Evolutionary conservation across 2,888 invertebrate species (phyloP).

Genomic region (Aphodius granarius): DNA sequence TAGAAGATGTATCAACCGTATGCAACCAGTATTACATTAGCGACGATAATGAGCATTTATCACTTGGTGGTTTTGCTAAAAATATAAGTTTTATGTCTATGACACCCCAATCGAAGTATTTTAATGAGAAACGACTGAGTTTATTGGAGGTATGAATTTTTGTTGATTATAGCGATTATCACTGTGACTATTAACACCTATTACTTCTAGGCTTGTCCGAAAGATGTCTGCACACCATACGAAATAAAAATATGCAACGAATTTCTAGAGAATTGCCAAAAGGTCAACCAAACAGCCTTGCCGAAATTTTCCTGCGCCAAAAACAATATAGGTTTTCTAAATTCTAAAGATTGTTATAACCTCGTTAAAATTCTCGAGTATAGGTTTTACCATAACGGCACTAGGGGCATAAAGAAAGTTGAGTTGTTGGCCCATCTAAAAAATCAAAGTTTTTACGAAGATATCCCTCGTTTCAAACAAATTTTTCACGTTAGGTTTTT

Average conservation of each 20-base stretch:
- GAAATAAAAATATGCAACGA: constrained; percentile 44
- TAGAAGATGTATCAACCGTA: constrained; percentile 51
- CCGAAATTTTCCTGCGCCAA: constrained; percentile 26
- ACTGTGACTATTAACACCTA: constrained; percentile 21
- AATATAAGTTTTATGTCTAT: constrained; percentile 43
- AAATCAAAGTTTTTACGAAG: constrained; percentile 34
- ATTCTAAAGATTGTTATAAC: constrained; percentile 44
- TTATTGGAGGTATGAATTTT: constrained; percentile 39
- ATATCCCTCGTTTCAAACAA: constrained; percentile 38
- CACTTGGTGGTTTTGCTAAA: constrained; percentile 47
- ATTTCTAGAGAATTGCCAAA: constrained; percentile 40
- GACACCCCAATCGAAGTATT: constrained; percentile 36
- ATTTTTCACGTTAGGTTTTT: constrained; percentile 44
- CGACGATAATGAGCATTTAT: constrained; percentile 43
- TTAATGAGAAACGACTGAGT: constrained; percentile 39
- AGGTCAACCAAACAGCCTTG: constrained; percentile 1
- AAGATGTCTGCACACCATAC: constrained; percentile 46
- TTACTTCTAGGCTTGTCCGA: constrained; percentile 46
- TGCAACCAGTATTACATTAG: constrained; percentile 51
- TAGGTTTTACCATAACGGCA: constrained; percentile 53
- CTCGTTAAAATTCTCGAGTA: constrained; percentile 46
- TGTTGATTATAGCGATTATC: not conserved
- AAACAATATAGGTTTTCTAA: constrained; percentile 31
- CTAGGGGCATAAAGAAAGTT: constrained; percentile 50
- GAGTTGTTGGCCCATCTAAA: constrained; percentile 43